Base-by-base conservation (phyloP, 2,888 invertebrate species). In the Oxyteleia sp. region DNA sequence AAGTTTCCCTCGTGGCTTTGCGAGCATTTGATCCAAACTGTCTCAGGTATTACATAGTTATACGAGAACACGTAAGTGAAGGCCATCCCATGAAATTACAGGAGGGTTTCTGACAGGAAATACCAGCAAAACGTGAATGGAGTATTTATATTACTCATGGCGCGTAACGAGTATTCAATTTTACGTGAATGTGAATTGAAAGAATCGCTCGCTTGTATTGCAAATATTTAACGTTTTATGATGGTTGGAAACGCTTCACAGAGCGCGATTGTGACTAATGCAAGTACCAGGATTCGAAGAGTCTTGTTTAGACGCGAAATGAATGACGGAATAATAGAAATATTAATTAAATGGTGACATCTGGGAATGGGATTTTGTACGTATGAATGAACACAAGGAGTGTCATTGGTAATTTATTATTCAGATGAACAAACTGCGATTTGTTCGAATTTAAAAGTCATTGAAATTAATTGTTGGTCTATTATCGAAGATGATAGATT, bases 91-190 rank as follows among this genome's bases (percentile, higher is more conserved):
- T 86, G 87, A 88, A 89, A 89, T 89, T 89, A 84, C 84, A 88
- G 82, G 74, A 75, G 82, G 82, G 63, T 82, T 81, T 78, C 83
- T 82, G 86, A 84, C 89, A 90, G 91, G 91, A 91, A 90, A 88
- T 90, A 86, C 89, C 90, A 88, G 89, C 87, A 90, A 90, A 88
- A 88, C 88, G 88, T 89, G 89, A 90, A 90, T 89, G 86, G 89
- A 87, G 86, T 89, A 89, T 89, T 90, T 89, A 89, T 86, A 84
- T 75, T 86, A 89, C 85, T 88, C 89, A 85, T 85, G 80, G 88
- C 84, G 89, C 89, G 90, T 88, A 89, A 90, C 89, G 81, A 53
- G 74, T 68, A 83, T 83, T 79, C 79, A 79, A 53, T 83, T 83
- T 83, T 83, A 57, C 64, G 78, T 83, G 69, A 64, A 69, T 79